phyloP scores from a whole-genome alignment of 1,140 invertebrate species.

The Araneus ventricosus region DNA sequence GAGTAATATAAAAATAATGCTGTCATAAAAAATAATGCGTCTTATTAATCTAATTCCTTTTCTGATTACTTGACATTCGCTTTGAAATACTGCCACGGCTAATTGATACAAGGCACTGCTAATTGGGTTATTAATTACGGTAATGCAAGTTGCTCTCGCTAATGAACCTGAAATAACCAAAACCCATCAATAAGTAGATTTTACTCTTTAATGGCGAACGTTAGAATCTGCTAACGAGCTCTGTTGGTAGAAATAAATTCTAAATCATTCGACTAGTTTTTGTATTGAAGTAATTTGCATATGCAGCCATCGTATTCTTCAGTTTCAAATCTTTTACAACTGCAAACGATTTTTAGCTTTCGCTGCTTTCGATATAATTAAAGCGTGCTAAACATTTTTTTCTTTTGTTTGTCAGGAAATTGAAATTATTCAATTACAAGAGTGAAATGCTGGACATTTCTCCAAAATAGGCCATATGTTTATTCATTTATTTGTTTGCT shows the following conservation, averaged over 20 bases:
- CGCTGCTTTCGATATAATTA: neutral
- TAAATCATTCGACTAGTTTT: neutral
- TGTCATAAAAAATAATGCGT: neutral
- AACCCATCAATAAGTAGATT: conserved; percentile 15
- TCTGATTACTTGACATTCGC: neutral
- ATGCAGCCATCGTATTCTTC: neutral
- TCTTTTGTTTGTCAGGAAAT: neutral
- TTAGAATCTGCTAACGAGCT: neutral
- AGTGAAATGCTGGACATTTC: neutral
- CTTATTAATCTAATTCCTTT: neutral
- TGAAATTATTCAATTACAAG: neutral
- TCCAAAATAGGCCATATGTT: neutral
- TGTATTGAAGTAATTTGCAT: conserved; percentile 12
- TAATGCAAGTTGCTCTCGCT: neutral
- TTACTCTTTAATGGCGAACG: neutral
- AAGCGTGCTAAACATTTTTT: neutral
- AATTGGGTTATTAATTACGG: conserved; percentile 19
- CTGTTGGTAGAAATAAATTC: neutral
- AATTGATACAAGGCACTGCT: conserved; percentile 7
- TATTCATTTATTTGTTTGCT: neutral
- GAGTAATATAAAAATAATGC: neutral
- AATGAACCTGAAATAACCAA: conserved; percentile 30
- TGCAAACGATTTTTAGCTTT: neutral
- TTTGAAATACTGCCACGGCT: neutral
- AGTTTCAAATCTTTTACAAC: neutral